Evolutionary conservation across 2,797 vertebrate genomes (phyloP), one percentile per base, ranked within the genome.

Genomic region (Darevskia nairensis): DNA sequence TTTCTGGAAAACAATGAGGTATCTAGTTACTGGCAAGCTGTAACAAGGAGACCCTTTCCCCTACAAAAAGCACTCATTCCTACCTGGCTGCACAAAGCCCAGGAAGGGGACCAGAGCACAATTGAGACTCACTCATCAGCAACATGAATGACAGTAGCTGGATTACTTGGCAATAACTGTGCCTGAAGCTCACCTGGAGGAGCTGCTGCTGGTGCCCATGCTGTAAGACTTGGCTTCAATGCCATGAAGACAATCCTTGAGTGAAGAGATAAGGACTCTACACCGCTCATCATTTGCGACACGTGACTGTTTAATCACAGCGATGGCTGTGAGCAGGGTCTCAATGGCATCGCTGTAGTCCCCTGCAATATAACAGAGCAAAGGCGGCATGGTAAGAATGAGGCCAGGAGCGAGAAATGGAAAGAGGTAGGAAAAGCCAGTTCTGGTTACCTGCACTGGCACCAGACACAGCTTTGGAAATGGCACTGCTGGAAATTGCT

Each of bases 231-330:
- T 98, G 94, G 97, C 97, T 86, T 97, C 97, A 3, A 98, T 98
- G 90, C 97, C 97, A 3, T 99, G 97, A 46, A 99, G 97, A 94
- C 98, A 99, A 94, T 99, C 98, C 94, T 99, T 98, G 80, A 99
- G 98, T 61, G 98, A 99, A 3, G 98, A 98, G 94, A 99, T 97
- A 93, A 99, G 97, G 86, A 98, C 98, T 76, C 98, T 97, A 95
- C 98, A 99, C 21, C 98, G 98, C 90, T 98, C 98, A 32, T 99
- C 98, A 13, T 94, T 96, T 76, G 97, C 98, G 8, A 99, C 98
- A 27, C 97, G 98, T 9, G 99, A 99, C 96, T 99, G 98, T 93
- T 98, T 99, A 95, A 99, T 99, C 90, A 99, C 98, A 0, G 98
- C 98, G 41, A 99, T 99, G 89, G 99, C 98, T 0, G 98, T 99